A percentile compares a stretch with the other conserved stretches of the same genome.
phyloP scores from a whole-genome alignment of 1,140 invertebrate genomes.

The Thereuonema tuberculata region DNA sequence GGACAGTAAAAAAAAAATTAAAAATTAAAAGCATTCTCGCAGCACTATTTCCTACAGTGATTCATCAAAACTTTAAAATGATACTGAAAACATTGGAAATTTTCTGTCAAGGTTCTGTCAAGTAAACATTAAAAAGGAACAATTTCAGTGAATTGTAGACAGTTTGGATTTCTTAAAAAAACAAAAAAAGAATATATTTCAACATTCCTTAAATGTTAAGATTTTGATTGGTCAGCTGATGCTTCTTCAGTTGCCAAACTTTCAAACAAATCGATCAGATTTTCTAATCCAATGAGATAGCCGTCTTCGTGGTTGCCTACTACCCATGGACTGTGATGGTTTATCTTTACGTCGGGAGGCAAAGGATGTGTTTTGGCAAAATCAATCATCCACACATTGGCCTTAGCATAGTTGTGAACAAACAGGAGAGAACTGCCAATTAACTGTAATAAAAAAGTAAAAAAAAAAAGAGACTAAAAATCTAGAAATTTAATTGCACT shows the following conservation, averaged over 20 bases:
- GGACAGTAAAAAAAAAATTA: too few species aligned
- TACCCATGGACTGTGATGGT: conserved; percentile 72
- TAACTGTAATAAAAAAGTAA: conserved; percentile 49
- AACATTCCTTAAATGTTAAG: too few species aligned
- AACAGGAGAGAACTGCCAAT: conserved; percentile 93
- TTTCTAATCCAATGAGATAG: conserved; percentile 85
- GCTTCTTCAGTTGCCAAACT: conserved; percentile 11
- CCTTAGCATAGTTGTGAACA: conserved; percentile 76
- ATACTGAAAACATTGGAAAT: too few species aligned
- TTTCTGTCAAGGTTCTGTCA: too few species aligned
- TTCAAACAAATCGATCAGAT: conserved; percentile 75
- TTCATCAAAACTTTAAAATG: too few species aligned
- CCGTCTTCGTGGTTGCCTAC: conserved; percentile 98
- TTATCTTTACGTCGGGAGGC: conserved; percentile 53
- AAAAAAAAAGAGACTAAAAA: conserved; percentile 2
- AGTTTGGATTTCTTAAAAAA: too few species aligned
- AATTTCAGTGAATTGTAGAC: too few species aligned
- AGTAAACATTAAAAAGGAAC: too few species aligned
- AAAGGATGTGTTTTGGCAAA: conserved; percentile 89
- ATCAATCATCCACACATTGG: conserved; percentile 94
- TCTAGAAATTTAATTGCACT: conserved; percentile 1
- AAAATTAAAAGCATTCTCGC: too few species aligned
- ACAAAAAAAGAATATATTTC: too few species aligned
- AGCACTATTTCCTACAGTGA: too few species aligned
- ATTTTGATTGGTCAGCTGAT: too few species aligned